Evolutionary conservation across 2,888 invertebrate species (phyloP).

Genomic region (Scrobipalpa atriplicella): DNA sequence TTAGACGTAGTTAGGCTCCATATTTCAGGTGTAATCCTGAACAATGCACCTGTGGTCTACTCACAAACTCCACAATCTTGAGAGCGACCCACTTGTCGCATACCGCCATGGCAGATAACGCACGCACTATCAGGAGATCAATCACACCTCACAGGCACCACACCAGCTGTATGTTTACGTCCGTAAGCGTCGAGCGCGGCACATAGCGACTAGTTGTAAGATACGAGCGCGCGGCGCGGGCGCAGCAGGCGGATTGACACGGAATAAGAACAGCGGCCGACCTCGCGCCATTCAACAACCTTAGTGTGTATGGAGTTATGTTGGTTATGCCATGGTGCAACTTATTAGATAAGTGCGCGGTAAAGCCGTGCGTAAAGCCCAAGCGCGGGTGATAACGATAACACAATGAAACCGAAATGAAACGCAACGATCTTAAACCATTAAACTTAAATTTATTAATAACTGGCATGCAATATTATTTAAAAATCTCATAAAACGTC

Average conservation of each 20-base stretch:
- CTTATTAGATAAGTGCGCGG: constrained; percentile 30
- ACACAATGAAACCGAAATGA: constrained; percentile 52
- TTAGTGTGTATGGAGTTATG: neutral
- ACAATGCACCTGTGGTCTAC: constrained; percentile 41
- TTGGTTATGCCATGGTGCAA: constrained; percentile 31
- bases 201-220: neutral
- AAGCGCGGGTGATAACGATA: constrained; percentile 30
- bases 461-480: constrained; percentile 75
- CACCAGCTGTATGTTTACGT: constrained; percentile 7
- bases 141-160: neutral
- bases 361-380: constrained; percentile 17
- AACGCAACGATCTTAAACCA: constrained; percentile 67
- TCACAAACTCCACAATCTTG: constrained; percentile 80
- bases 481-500: constrained; percentile 73
- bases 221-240: constrained; percentile 62
- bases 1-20: neutral
- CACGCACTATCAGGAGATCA: neutral
- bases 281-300: constrained; percentile 59
- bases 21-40: constrained; percentile 12
- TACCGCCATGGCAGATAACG: constrained; percentile 59
- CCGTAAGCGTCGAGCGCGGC: neutral
- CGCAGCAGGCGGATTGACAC: constrained; percentile 60
- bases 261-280: constrained; percentile 35
- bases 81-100: constrained; percentile 82
- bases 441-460: constrained; percentile 82